Evolutionary conservation across 1,140 invertebrate genomes (phyloP), one percentile per base, ranked within the genome.

Genomic region (Ectropis grisescens): DNA sequence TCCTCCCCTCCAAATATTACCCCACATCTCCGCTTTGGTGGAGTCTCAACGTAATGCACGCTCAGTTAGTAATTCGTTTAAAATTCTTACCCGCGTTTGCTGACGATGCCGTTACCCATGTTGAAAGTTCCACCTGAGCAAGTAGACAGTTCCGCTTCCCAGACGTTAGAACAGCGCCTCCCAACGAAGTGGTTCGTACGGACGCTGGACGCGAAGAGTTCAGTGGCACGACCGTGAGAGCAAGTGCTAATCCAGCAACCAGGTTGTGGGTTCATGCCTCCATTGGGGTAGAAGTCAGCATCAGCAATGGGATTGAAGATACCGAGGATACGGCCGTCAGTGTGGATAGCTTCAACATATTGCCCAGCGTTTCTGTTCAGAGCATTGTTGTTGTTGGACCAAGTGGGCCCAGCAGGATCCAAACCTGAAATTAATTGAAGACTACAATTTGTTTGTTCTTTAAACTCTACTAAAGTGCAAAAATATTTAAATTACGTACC

Each of bases 301-400:
- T 80, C 42, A 11, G 75, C 84, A 1, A 82, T 38, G 0, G 72
- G 34, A 0, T 58, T 39, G 1, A 36, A 27, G 5, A 84, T 67
- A 7, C 84, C 84, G 1, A 83, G 46, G 0, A 40, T 3, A 16
- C 74, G 60, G 16, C 71, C 82, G 37, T 85, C 83, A 0, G 88
- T 86, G 56, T 90, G 88, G 31, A 90, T 87, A 2, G 82, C 64
- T 47, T 88, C 85, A 0, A 88, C 86, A 37, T 85, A 75, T n/a
- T 28, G 36, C 0, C 84, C 90, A 49, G 90, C 88, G 13, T 50
- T 71, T 2, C 52, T 46, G 14, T 53, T 55, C 31, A 67, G 44
- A 1, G 43, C 34, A 4, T 62, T 45, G 1, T 37, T 22, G 37
- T 56, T 68, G 10, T 40, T 43, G 2, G 43, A 37, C 64, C 62